Conservation (phyloP, 2,797 vertebrate genomes). For the Notolepis coatsorum region DNA sequence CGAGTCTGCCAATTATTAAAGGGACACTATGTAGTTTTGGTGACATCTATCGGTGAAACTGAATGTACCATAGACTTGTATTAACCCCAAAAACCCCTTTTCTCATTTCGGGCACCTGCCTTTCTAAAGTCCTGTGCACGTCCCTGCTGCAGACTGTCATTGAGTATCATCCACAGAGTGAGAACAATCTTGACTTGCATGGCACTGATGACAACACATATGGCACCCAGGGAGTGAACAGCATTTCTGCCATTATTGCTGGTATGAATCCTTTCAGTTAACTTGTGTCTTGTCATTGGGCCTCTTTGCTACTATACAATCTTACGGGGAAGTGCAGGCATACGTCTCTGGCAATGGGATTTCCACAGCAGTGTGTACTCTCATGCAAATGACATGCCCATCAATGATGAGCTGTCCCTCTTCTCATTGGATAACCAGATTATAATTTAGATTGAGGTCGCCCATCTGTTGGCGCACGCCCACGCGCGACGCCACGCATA, state of each 20-base stretch:
- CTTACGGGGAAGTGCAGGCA: slow-evolving; percentile 45
- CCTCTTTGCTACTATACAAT: slow-evolving; percentile 12
- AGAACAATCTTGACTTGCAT: too few relatives aligned
- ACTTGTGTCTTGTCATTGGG: slow-evolving; percentile 39
- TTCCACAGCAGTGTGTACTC: slow-evolving; percentile 52
- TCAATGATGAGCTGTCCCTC: slow-evolving; percentile 62
- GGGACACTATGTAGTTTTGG: too few relatives aligned
- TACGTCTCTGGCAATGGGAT: slow-evolving; percentile 36
- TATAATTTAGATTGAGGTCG: slow-evolving; percentile 72
- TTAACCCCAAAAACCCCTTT: too few relatives aligned
- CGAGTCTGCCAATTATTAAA: too few relatives aligned
- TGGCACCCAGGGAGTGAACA: slow-evolving; percentile 38
- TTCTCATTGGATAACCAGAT: slow-evolving; percentile 70
- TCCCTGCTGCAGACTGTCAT: too few relatives aligned
- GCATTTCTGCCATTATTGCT: slow-evolving; percentile 10
- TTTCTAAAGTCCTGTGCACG: too few relatives aligned
- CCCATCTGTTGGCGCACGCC: slow-evolving; percentile 72
- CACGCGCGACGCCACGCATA: slow-evolving; percentile 39
- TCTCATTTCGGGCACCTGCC: too few relatives aligned
- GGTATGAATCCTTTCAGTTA: slow-evolving; percentile 20
- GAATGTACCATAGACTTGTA: too few relatives aligned
- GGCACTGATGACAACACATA: slow-evolving; percentile 58
- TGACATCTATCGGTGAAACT: too few relatives aligned
- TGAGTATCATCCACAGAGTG: too few relatives aligned
- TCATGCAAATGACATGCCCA: slow-evolving; percentile 63